A percentile compares a stretch with the other conserved stretches of the same genome.
Conservation (phyloP, 2,113 vertebrate genomes). For the Desmodus rotundus region DNA sequence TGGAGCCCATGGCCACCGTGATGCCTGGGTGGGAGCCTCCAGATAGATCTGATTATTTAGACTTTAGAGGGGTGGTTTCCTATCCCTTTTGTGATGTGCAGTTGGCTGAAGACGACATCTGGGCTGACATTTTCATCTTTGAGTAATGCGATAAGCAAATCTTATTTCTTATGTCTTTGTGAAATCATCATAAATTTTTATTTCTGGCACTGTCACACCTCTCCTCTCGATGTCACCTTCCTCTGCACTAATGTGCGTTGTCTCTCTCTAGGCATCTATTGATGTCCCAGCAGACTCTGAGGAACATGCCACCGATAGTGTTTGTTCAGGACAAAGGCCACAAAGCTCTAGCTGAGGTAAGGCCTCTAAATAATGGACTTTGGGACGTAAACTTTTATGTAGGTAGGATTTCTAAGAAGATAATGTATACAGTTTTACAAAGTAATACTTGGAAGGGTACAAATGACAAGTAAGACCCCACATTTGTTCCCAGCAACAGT, state of each 20-base stretch:
- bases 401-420: background rate
- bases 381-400: background rate
- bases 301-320: constrained; percentile 82
- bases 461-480: background rate
- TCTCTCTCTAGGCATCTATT: constrained; percentile 84
- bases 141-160: background rate
- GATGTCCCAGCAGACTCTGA: constrained; percentile 82
- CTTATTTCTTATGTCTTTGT: background rate
- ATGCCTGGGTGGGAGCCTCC: no score
- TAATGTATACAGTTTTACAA: background rate
- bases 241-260: background rate
- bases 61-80: background rate
- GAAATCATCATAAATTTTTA: background rate
- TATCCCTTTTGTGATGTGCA: background rate
- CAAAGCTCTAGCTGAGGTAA: constrained; percentile 82
- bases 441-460: background rate
- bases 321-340: constrained; percentile 85
- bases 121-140: background rate
- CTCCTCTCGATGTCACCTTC: background rate
- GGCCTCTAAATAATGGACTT: background rate
- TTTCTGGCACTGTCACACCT: background rate
- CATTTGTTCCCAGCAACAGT: background rate
- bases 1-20: background rate
- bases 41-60: background rate
- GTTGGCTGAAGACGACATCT: background rate